Evolutionary conservation across 2,797 vertebrate species (phyloP).

Genomic region (Anomalospiza imberbis): DNA sequence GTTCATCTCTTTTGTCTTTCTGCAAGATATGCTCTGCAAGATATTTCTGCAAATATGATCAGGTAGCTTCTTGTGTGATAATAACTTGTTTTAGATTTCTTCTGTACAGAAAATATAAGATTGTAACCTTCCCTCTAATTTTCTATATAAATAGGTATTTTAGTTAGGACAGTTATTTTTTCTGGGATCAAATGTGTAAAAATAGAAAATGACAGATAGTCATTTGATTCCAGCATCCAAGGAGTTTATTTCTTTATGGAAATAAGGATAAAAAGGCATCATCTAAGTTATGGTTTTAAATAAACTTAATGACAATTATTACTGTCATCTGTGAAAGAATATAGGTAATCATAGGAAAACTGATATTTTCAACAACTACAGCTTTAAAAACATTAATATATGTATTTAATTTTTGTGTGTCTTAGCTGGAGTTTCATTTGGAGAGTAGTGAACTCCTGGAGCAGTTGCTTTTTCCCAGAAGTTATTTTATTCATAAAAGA

Average conservation of each 20-base stretch:
- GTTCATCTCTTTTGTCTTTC: background rate
- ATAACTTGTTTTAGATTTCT: background rate
- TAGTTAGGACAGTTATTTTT: background rate
- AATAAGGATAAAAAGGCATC: background rate
- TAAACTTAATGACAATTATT: background rate
- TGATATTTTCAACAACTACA: background rate
- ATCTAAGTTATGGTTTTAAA: background rate
- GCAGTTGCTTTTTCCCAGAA: background rate
- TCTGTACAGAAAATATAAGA: background rate
- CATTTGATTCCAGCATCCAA: background rate
- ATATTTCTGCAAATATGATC: background rate
- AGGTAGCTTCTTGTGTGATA: background rate
- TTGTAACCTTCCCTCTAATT: background rate
- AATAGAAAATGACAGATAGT: background rate
- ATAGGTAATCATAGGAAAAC: background rate
- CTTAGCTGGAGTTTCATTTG: background rate
- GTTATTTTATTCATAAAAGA: background rate
- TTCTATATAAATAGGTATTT: background rate
- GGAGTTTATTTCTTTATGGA: background rate
- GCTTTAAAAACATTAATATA: background rate
- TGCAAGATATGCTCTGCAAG: background rate
- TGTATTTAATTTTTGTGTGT: background rate
- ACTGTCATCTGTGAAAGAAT: background rate
- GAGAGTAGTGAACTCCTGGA: background rate
- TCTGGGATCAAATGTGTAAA: background rate